Percentiles rank a stretch among this genome's conserved stretches.
Conservation (phyloP, 1,140 invertebrate species). For the Paralvinella palmiformis region DNA sequence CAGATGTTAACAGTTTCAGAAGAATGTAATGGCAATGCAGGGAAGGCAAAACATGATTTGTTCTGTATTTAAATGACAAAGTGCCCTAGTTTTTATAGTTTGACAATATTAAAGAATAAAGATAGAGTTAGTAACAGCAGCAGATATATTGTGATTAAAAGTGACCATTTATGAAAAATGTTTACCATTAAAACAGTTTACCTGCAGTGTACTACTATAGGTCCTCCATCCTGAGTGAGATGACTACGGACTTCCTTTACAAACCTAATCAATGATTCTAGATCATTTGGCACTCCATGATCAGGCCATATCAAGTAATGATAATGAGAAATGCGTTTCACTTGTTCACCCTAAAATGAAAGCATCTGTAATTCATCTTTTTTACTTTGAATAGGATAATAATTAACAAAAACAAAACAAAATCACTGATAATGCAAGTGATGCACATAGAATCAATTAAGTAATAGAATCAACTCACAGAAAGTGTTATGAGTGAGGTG, state of each 20-base stretch:
- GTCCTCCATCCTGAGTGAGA: slow-evolving; percentile 59
- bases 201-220: slow-evolving; percentile 85
- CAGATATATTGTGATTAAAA: no score
- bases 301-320: slow-evolving; percentile 98
- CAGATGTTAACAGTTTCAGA: no score
- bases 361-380: not conserved
- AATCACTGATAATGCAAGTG: no score
- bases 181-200: no score
- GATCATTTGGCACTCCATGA: slow-evolving; percentile 90
- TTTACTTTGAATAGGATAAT: not conserved
- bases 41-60: no score
- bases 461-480: not conserved
- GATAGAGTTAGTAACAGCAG: no score
- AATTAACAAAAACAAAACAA: not conserved
- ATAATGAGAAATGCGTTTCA: slow-evolving; percentile 52
- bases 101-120: no score
- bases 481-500: not conserved
- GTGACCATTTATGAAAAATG: no score
- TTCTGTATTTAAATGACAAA: no score
- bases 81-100: no score
- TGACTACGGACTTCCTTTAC: slow-evolving; percentile 65
- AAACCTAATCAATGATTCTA: slow-evolving; percentile 78
- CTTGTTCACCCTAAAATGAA: slow-evolving; percentile 9
- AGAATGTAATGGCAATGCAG: no score
- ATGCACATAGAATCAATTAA: not conserved